A percentile compares a stretch with the other conserved stretches of the same genome.
Conservation (phyloP, 2,113 vertebrate species). For the Mohoua ochrocephala region DNA sequence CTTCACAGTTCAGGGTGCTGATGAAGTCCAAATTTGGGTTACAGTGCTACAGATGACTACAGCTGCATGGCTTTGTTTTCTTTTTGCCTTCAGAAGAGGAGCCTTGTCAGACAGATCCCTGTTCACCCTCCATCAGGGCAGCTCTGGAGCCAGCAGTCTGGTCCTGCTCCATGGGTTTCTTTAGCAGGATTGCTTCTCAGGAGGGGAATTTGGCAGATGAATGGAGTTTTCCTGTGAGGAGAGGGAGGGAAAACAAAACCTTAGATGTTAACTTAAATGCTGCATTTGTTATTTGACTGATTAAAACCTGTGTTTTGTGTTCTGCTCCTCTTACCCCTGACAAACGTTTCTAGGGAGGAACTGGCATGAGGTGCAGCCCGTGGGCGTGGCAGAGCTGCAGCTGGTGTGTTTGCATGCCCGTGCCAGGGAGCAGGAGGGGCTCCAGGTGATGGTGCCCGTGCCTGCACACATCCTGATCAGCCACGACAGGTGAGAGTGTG, state of each 20-base stretch:
- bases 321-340: background rate
- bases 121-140: background rate
- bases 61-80: background rate
- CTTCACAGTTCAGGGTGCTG: background rate
- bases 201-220: background rate
- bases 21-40: background rate
- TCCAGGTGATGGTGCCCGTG: constrained; percentile 82
- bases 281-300: background rate
- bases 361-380: constrained; percentile 84
- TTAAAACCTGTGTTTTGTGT: background rate
- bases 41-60: background rate
- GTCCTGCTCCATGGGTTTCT: background rate
- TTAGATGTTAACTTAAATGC: background rate
- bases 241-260: background rate
- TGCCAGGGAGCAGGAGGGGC: constrained; percentile 73
- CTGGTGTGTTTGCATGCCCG: constrained; percentile 81
- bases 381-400: constrained; percentile 79
- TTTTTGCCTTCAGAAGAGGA: background rate
- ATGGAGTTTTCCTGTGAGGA: background rate
- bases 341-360: constrained; percentile 66
- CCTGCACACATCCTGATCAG: constrained; percentile 75
- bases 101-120: background rate
- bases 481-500: constrained; percentile 79
- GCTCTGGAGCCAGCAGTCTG: background rate
- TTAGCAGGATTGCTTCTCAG: background rate